Percentiles rank a stretch among this genome's conserved stretches.
Evolutionary conservation across 30 jellyfish, hydroid and myxozoan species (phyloP).

Genomic region (Pseudorhiza aurosa): DNA sequence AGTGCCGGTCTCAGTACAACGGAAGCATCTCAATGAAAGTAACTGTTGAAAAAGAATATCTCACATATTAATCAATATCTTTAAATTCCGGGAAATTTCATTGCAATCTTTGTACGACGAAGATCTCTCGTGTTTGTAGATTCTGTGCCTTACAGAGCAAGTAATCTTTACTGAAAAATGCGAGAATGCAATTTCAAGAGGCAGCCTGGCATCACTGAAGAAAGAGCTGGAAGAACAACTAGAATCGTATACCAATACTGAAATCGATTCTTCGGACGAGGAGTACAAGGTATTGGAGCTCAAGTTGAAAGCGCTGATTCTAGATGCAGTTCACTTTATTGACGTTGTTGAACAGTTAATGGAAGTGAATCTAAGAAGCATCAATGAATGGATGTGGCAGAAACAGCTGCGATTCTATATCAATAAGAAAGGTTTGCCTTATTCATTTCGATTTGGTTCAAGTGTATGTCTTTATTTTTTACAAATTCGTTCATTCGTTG

Average conservation of each 20-base stretch:
- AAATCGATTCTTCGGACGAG: slow-evolving; percentile 69
- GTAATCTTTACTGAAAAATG: slow-evolving; percentile 89
- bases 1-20: too few relatives aligned
- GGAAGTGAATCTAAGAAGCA: slow-evolving; percentile 42
- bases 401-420: slow-evolving; percentile 90
- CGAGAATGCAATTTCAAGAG: slow-evolving; percentile 83
- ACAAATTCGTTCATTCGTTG: too few relatives aligned
- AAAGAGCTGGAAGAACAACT: slow-evolving; percentile 87
- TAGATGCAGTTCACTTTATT: slow-evolving; percentile 93
- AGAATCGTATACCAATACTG: slow-evolving; percentile 84
- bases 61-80: too few relatives aligned
- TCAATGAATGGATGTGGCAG: slow-evolving; percentile 96
- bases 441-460: too few relatives aligned
- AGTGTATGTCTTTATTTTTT: too few relatives aligned
- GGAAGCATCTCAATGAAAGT: too few relatives aligned
- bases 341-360: slow-evolving; percentile 90
- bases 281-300: slow-evolving; percentile 80
- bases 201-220: slow-evolving; percentile 64
- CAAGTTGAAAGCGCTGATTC: slow-evolving; percentile 90
- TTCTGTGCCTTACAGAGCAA: slow-evolving; percentile 90
- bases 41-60: too few relatives aligned
- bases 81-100: too few relatives aligned
- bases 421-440: slow-evolving; percentile 80
- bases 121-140: slow-evolving; percentile 57
- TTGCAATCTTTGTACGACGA: too few relatives aligned